Evolutionary conservation across 2,797 vertebrate species (phyloP).

Genomic region (Nyctibius grandis): DNA sequence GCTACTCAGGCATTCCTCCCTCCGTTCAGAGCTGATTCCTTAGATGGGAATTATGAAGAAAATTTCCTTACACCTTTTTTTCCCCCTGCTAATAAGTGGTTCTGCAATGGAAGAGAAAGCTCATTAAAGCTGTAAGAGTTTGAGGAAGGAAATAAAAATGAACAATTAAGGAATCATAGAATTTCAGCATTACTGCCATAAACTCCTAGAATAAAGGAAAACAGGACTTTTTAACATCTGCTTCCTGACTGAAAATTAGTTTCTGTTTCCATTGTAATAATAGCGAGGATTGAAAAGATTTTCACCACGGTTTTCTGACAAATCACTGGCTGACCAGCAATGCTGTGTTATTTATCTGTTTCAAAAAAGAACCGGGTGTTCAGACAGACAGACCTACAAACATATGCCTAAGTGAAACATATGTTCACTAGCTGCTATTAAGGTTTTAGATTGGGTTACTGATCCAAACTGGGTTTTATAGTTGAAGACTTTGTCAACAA

Average conservation of each 20-base stretch:
- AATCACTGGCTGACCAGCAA: background rate
- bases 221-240: background rate
- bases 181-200: background rate
- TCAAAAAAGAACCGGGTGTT: background rate
- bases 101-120: background rate
- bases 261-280: background rate
- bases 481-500: background rate
- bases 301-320: background rate
- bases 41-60: background rate
- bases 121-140: background rate
- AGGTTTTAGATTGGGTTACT: background rate
- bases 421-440: background rate
- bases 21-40: background rate
- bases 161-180: background rate
- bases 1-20: background rate
- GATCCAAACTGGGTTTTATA: background rate
- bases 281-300: background rate
- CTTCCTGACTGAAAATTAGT: background rate
- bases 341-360: background rate
- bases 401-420: background rate
- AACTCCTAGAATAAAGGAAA: background rate
- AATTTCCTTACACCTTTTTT: background rate
- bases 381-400: background rate
- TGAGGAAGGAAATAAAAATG: background rate
- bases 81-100: background rate